A percentile compares a stretch with the other conserved stretches of the same genome.
Evolutionary conservation across 2,113 vertebrate genomes (phyloP).

Genomic region (Pseudolaguvia tuberculata): DNA sequence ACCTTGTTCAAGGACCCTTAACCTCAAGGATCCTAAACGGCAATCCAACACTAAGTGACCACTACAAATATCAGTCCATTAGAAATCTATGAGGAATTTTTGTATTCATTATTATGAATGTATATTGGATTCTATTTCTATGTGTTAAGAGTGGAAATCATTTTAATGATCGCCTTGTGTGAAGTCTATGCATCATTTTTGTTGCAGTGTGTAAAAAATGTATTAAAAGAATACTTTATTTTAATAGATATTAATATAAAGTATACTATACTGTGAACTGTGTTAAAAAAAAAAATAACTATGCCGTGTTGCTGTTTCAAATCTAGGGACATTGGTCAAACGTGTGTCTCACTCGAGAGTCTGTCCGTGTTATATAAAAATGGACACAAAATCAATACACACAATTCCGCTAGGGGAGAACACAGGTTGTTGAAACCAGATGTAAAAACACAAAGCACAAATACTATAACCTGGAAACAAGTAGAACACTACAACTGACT

Average conservation of each 20-base stretch:
- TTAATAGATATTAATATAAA: too few species aligned
- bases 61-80: not conserved
- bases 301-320: not conserved
- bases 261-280: not conserved
- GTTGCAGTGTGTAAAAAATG: too few species aligned
- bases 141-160: too few species aligned
- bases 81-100: too few species aligned
- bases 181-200: too few species aligned
- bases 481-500: not conserved
- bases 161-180: too few species aligned
- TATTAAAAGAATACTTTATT: too few species aligned
- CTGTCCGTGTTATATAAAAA: slow-evolving; percentile 9
- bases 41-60: too few species aligned
- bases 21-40: too few species aligned
- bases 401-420: not conserved
- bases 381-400: slow-evolving; percentile 7
- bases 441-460: slow-evolving; percentile 2
- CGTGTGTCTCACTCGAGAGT: slow-evolving; percentile 5
- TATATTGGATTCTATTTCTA: too few species aligned
- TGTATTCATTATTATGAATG: not conserved
- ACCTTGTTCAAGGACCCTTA: too few species aligned
- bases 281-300: not conserved
- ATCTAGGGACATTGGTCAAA: not conserved
- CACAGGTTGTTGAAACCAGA: slow-evolving; percentile 8
- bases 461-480: slow-evolving; percentile 19